Percentiles rank a stretch among this genome's conserved stretches.
phyloP scores from a whole-genome alignment of 23 tunicate species.

The Pegea sp. region DNA sequence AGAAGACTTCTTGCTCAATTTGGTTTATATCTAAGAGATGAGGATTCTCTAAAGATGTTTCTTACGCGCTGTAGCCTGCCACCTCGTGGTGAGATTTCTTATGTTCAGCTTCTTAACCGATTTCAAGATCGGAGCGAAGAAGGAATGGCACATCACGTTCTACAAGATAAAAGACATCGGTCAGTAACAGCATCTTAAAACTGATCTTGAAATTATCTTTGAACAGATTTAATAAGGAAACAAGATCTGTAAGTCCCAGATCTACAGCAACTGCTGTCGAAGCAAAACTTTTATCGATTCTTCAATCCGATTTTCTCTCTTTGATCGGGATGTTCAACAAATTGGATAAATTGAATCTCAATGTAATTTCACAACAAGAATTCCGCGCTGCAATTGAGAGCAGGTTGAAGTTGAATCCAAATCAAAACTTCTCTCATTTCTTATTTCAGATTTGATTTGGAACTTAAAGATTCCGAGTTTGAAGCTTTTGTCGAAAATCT shows the following conservation, averaged over 20 bases:
- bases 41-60: slow-evolving; percentile 74
- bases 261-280: slow-evolving; percentile 97
- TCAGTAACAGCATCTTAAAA: too few relatives aligned
- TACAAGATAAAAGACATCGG: slow-evolving; percentile 63
- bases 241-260: slow-evolving; percentile 45
- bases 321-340: slow-evolving; percentile 84
- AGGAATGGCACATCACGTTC: slow-evolving; percentile 75
- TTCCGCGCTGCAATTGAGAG: slow-evolving; percentile 93
- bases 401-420: slow-evolving; percentile 7
- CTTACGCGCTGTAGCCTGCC: slow-evolving; percentile 66
- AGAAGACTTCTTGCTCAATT: slow-evolving; percentile 78
- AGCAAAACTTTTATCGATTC: slow-evolving; percentile 65
- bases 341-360: slow-evolving; percentile 75
- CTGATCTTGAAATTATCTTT: too few relatives aligned
- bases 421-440: neutral
- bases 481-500: slow-evolving; percentile 50
- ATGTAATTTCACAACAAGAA: slow-evolving; percentile 75
- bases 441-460: slow-evolving; percentile 26
- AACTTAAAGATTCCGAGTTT: slow-evolving; percentile 70
- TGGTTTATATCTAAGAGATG: slow-evolving; percentile 74
- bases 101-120: slow-evolving; percentile 48
- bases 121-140: slow-evolving; percentile 91
- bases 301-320: slow-evolving; percentile 91
- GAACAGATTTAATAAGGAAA: slow-evolving; percentile 50
- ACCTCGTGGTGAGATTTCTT: slow-evolving; percentile 54